Evolutionary conservation across 1,140 invertebrate species (phyloP), one percentile per base, ranked within the genome.

Genomic region (Drosophila leontia): DNA sequence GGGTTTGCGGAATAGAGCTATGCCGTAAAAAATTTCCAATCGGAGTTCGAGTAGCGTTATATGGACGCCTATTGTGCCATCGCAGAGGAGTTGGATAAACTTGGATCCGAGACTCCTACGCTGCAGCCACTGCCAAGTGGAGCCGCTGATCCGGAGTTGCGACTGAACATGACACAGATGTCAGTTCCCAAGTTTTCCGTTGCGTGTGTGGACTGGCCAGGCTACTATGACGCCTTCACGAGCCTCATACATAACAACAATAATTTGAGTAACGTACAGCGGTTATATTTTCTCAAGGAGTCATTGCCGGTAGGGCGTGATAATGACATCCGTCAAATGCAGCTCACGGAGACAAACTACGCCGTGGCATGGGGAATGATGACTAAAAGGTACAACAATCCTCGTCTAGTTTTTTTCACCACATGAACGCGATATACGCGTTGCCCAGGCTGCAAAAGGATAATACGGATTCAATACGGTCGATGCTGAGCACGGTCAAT

Each of bases 311-410:
- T 13, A 7, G 12, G 32, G 13, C 32, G 17, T 17, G 17, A 37
- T 35, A 55, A 55, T 55, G 12, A 55, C 7, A 56, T 56, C 7
- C 7, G 53, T 9, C 53, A 26, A 23, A 56, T 26, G 35, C 34
- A 56, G 19, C 19, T 39, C 7, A 23, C 19, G 19, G 53, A 56
- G 12, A 1, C 13, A 11, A 39, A 26, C 19, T 45, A 13, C 11
- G 19, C 44, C 11, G 44, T 23, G 11, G 11, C 44, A 4, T 45
- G 19, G 44, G 19, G 11, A 23, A 23, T 45, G 19, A 12, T 13
- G 17, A 23, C 23, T 23, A 23, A 45, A 45, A 12, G 44, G 44
- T 45, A 23, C 4, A 23, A 19, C 7, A 13, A 45, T 23, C 5
- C 1, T 12, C 44, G 11, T 7, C 44, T 23, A 23, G 23, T 23